phyloP scores from a whole-genome alignment of 2,113 vertebrate genomes.

The Perca flavescens region DNA sequence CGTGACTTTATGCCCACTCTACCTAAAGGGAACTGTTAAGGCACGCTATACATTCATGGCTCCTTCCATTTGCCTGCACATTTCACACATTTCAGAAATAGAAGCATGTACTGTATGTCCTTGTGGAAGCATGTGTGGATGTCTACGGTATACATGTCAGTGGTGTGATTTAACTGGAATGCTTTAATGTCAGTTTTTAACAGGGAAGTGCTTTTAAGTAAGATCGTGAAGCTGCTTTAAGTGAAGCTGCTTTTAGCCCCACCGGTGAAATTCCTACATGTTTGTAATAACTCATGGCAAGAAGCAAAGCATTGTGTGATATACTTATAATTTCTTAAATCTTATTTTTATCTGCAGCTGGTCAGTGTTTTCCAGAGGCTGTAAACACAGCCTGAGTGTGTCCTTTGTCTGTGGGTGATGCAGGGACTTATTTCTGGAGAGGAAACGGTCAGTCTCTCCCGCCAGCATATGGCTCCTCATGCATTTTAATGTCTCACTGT shows the following conservation, averaged over 20 bases:
- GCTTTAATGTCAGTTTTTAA: conserved; percentile 54
- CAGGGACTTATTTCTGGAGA: conserved; percentile 71
- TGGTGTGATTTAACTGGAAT: conserved; percentile 51
- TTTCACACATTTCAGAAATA: conserved; percentile 77
- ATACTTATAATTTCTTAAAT: conserved; percentile 21
- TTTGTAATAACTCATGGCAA: conserved; percentile 15
- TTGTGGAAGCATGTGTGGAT: conserved; percentile 47
- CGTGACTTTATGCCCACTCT: conserved; percentile 46
- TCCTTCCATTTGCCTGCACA: conserved; percentile 52
- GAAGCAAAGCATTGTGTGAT: conserved; percentile 25
- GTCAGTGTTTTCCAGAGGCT: conserved; percentile 41
- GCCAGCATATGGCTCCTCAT: conserved; percentile 74
- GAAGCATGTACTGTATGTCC: conserved; percentile 43
- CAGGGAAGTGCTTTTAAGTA: not conserved
- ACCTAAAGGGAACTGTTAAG: conserved; percentile 53
- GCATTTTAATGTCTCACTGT: conserved; percentile 78
- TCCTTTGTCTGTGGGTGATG: conserved; percentile 66
- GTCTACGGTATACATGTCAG: conserved; percentile 16
- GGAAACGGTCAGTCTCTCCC: conserved; percentile 38
- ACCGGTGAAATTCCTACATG: conserved; percentile 13
- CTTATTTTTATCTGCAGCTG: conserved; percentile 51
- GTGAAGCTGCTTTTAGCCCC: conserved; percentile 15
- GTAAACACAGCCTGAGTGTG: conserved; percentile 40
- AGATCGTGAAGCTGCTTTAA: not conserved
- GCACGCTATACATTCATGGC: conserved; percentile 46